These are phyloP conservation scores for Vultur gryphus DNA, from an alignment of 2,797 vertebrate species.

Conservation along the genomic window DNA sequence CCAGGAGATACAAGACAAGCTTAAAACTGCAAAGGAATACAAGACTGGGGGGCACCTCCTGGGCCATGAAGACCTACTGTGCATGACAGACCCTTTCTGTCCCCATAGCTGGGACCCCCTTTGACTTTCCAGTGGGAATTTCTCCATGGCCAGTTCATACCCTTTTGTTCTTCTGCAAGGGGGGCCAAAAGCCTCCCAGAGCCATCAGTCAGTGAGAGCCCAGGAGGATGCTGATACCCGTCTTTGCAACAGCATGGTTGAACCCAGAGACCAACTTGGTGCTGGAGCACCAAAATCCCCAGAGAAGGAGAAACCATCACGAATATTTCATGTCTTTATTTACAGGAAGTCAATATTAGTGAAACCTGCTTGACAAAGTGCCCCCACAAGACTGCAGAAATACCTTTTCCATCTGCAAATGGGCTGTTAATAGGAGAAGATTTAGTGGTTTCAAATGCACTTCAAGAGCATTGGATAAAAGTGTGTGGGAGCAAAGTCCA, in stretches of 20 bases:
- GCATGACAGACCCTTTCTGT: not conserved
- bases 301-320: not conserved
- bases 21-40: not conserved
- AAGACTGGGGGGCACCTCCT: not conserved
- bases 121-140: not conserved
- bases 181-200: not conserved
- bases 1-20: not conserved
- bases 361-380: not conserved
- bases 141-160: not conserved
- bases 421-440: not conserved
- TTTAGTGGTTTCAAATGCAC: not conserved
- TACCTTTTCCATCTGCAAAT: slow-evolving; percentile 6
- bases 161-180: not conserved
- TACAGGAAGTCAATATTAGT: not conserved
- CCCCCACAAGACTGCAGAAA: not conserved
- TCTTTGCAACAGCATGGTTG: not conserved
- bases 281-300: not conserved
- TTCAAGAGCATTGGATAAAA: not conserved
- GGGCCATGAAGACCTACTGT: not conserved
- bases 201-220: not conserved
- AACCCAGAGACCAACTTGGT: rapidly evolving
- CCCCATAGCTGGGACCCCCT: not conserved
- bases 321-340: not conserved
- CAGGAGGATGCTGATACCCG: rapidly evolving
- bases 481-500: slow-evolving; percentile 33